Evolutionary conservation across 2,797 vertebrate species (phyloP), one percentile per base, ranked within the genome.

Genomic region (Melanotaenia nigrans): DNA sequence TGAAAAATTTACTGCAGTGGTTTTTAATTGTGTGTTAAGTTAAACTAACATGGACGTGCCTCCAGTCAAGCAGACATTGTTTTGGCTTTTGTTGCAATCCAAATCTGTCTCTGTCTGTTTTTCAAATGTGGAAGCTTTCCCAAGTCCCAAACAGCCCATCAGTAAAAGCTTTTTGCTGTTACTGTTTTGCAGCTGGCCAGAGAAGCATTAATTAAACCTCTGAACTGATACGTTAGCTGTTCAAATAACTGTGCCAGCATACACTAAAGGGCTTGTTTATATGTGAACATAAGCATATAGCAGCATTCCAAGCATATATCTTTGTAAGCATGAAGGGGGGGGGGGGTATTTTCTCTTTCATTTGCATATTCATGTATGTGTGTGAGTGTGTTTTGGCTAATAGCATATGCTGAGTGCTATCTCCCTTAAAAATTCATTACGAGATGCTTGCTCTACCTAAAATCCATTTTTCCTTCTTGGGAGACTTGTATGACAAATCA

Each of bases 151-250:
- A 83, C 45, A 53, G 59, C 83, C 67, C 47, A 68, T 63, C 54
- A 61, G 68, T 82, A 86, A 91, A 90, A 89, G 82, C 80, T 68
- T 91, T 91, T 84, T 77, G 77, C 57, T 87, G 87, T 90, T 89
- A n/a, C 60, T 79, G 76, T 68, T 83, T 68, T 47, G 61, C 45
- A 61, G 78, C 79, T 78, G 65, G 68, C 62, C 80, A 76, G 55
- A 81, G 77, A 67, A 35, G 81, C 62, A 74, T 76, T 86, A 90
- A 89, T 91, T 90, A 85, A 87, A 88, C 87, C 75, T 65, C 78
- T 83, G 78, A 88, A 85, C 54, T 69, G 73, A 87, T 81, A 81
- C 70, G 45, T 83, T 84, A 53, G 68, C 63, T 49, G 69, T 83
- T 85, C 59, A 76, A 61, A 54, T 45, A 63, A 71, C 35, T 72